Evolutionary conservation across 2,888 invertebrate genomes (phyloP), one percentile per base, ranked within the genome.

Genomic region (Biston stratarius): DNA sequence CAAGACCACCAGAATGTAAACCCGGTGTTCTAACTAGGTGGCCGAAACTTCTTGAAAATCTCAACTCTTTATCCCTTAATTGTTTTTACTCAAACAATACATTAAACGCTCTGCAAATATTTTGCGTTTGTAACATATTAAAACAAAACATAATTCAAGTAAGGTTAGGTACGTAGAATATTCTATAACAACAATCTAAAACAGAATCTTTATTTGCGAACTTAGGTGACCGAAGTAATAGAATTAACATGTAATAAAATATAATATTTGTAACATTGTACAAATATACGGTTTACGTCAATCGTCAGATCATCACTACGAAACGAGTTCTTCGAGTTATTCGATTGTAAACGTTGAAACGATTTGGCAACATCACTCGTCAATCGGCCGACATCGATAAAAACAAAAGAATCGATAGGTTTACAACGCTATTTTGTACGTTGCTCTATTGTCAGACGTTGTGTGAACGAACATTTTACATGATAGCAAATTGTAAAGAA

Each of bases 171-270:
- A n/a, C n/a, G n/a, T 9, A 24, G 15, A 12, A 2, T 11, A 40
- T 42, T 15, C 7, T 11, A 42, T 10, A 15, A 14, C 42, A 60
- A 51, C n/a, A 44, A 60, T 59, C 59, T 53, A 40, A 53, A 53
- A 59, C 15, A 47, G 45, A 56, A 53, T 42, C 11, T 24, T 11
- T 61, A 8, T 59, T 55, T 59, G 49, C 56, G 6, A 47, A 49
- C 64, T 34, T 56, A 59, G 58, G 42, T 38, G 53, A 61, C 64
- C 38, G 15, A n/a, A 45, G 66, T 66, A 59, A 69, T 74, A 64
- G 70, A 80, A 81, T 78, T 79, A 77, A 76, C 80, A 77, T 72
- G 71, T 69, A 74, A 79, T 79, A 80, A 80, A 81, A 77, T 64
- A 71, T 58, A 71, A 74, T 74, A 75, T 78, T 74, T 70, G 68